These are phyloP conservation scores for Botia kubotai DNA, from an alignment of 2,797 vertebrate genomes.

Conservation along the genomic window DNA sequence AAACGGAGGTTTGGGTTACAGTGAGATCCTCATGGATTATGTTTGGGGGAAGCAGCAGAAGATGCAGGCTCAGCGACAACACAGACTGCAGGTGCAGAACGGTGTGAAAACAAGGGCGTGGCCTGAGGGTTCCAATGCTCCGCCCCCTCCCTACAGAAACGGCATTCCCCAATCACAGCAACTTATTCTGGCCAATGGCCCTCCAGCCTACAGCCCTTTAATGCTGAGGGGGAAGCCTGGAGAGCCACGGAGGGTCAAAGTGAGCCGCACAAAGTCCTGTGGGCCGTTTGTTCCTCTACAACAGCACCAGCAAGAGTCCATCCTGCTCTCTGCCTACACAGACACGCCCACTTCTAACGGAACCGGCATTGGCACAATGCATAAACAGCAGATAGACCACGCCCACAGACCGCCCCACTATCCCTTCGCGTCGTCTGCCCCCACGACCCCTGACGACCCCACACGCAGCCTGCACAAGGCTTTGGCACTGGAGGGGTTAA, in stretches of 20 bases:
- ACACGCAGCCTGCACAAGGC: conserved; percentile 86
- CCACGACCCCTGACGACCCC: conserved; percentile 71
- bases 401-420: conserved; percentile 54
- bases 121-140: conserved; percentile 63
- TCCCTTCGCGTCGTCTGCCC: conserved; percentile 46
- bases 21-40: conserved; percentile 84
- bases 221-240: conserved; percentile 72
- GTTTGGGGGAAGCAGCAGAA: conserved; percentile 82
- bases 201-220: conserved; percentile 69
- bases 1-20: conserved; percentile 70
- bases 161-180: conserved; percentile 59
- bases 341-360: conserved; percentile 59
- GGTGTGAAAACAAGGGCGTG: conserved; percentile 64
- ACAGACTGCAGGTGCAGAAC: conserved; percentile 69
- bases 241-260: conserved; percentile 76
- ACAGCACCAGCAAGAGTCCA: conserved; percentile 60
- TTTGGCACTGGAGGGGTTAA: conserved; percentile 86
- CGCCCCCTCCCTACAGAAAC: conserved; percentile 62
- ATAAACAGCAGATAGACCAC: conserved; percentile 60
- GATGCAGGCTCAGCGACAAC: conserved; percentile 62
- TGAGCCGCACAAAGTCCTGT: conserved; percentile 84
- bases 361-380: conserved; percentile 64
- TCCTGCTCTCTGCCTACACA: conserved; percentile 52
- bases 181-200: conserved; percentile 59
- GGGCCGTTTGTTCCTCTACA: conserved; percentile 76